These are phyloP conservation scores for Talpa occidentalis DNA, from an alignment of 2,113 vertebrate genomes.

Conservation along the genomic window DNA sequence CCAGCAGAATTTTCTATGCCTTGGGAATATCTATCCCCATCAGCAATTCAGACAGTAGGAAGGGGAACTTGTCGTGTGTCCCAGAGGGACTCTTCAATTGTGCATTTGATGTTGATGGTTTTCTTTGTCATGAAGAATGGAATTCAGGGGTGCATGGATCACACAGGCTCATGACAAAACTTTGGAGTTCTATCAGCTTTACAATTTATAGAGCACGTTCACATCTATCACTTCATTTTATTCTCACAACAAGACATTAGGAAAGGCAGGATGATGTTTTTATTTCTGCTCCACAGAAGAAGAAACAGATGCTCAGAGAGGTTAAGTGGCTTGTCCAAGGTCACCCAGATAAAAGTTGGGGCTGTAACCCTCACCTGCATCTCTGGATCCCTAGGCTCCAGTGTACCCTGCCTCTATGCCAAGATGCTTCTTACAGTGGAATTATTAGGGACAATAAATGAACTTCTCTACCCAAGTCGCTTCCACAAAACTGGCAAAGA, in stretches of 20 bases:
- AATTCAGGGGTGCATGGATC: constrained; percentile 32
- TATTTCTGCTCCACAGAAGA: constrained; percentile 41
- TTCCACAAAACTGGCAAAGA: not conserved
- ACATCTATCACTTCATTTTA: not conserved
- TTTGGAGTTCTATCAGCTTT: constrained; percentile 31
- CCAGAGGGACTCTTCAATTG: constrained; percentile 56
- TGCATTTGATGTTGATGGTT: constrained; percentile 61
- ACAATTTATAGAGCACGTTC: not conserved
- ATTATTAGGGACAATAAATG: not conserved
- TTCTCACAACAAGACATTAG: not conserved
- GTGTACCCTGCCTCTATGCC: fast-evolving
- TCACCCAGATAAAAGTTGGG: not conserved
- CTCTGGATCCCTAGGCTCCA: not conserved
- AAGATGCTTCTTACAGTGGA: not conserved
- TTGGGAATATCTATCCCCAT: constrained; percentile 70
- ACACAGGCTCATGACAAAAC: constrained; percentile 45
- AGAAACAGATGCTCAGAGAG: constrained; percentile 39
- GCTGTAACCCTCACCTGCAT: not conserved
- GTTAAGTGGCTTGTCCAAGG: constrained; percentile 26
- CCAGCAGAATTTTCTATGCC: constrained; percentile 58
- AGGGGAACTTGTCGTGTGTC: constrained; percentile 37
- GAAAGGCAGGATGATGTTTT: not conserved
- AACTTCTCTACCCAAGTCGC: not conserved
- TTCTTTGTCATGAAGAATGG: constrained; percentile 59
- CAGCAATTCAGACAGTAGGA: constrained; percentile 67